These are phyloP conservation scores for Spicauda simplicius DNA, from an alignment of 2,888 invertebrate genomes.

Conservation along the genomic window DNA sequence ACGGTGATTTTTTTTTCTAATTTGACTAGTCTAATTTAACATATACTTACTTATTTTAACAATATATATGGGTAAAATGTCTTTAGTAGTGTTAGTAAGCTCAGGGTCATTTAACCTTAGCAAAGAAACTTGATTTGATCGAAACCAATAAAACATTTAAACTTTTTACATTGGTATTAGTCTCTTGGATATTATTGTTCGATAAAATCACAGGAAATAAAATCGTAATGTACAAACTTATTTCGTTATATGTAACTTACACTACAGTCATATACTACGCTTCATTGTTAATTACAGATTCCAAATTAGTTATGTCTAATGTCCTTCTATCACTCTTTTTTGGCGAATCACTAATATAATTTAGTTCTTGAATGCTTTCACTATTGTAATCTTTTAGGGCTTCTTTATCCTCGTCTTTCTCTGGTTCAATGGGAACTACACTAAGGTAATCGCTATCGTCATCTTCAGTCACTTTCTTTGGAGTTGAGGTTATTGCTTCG, in stretches of 20 bases:
- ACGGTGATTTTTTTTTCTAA: constrained; percentile 67
- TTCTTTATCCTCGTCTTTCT: constrained; percentile 55
- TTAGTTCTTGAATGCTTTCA: constrained; percentile 67
- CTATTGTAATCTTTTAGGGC: constrained; percentile 58
- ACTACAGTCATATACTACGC: constrained; percentile 58
- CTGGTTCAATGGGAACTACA: constrained; percentile 68
- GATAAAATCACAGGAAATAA: constrained; percentile 71
- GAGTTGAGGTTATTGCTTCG: constrained; percentile 32
- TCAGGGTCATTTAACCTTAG: constrained; percentile 42
- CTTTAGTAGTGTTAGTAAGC: constrained; percentile 46
- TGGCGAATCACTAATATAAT: constrained; percentile 77
- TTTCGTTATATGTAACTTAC: constrained; percentile 38
- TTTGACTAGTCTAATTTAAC: constrained; percentile 80
- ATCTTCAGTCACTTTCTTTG: constrained; percentile 39
- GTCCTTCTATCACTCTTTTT: constrained; percentile 78
- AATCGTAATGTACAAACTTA: constrained; percentile 67
- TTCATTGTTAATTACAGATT: constrained; percentile 67
- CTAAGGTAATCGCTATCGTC: constrained; percentile 62
- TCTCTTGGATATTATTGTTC: constrained; percentile 52
- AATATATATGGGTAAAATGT: constrained; percentile 48
- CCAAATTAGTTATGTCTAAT: constrained; percentile 68
- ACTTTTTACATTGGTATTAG: constrained; percentile 51
- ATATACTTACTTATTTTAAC: constrained; percentile 45
- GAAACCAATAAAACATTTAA: constrained; percentile 45
- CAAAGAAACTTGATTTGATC: constrained; percentile 35